Evolutionary conservation across 2,888 invertebrate species (phyloP).

Genomic region (Nymphalis polychloros): DNA sequence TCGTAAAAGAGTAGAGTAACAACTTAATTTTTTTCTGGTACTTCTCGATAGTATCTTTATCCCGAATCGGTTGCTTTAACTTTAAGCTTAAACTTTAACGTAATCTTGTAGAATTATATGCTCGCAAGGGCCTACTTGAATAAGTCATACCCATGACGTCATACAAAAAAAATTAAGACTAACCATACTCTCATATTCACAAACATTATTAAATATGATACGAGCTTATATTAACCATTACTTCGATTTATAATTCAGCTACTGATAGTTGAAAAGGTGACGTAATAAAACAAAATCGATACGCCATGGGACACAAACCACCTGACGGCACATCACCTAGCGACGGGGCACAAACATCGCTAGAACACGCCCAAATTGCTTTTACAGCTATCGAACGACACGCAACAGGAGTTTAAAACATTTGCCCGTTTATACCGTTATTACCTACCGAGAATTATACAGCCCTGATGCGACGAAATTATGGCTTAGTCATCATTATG

Average conservation of each 20-base stretch:
- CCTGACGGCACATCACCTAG: slow-evolving; percentile 63
- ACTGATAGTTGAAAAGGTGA: slow-evolving; percentile 33
- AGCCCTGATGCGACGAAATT: neutral
- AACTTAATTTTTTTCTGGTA: no score
- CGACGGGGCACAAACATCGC: slow-evolving; percentile 62
- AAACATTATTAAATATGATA: neutral
- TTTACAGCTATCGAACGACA: slow-evolving; percentile 24
- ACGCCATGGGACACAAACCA: slow-evolving; percentile 55
- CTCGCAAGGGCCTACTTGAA: no score
- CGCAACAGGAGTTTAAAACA: slow-evolving; percentile 22
- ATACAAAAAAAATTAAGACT: no score
- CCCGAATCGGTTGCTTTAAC: no score
- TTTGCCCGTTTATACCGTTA: slow-evolving; percentile 6
- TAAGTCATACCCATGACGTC: no score
- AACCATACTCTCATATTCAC: neutral
- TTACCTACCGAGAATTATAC: slow-evolving; percentile 11
- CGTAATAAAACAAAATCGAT: slow-evolving; percentile 56
- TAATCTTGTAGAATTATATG: no score
- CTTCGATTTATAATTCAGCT: slow-evolving; percentile 15
- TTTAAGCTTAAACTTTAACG: no score
- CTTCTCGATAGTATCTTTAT: no score
- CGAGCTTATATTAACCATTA: neutral
- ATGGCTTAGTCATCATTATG: neutral
- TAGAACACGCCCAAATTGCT: slow-evolving; percentile 50
- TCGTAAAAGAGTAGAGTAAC: no score